Percentiles rank a stretch among this genome's conserved stretches.
Conservation (phyloP, 2,888 invertebrate genomes). For the Isotomurus palustris region DNA sequence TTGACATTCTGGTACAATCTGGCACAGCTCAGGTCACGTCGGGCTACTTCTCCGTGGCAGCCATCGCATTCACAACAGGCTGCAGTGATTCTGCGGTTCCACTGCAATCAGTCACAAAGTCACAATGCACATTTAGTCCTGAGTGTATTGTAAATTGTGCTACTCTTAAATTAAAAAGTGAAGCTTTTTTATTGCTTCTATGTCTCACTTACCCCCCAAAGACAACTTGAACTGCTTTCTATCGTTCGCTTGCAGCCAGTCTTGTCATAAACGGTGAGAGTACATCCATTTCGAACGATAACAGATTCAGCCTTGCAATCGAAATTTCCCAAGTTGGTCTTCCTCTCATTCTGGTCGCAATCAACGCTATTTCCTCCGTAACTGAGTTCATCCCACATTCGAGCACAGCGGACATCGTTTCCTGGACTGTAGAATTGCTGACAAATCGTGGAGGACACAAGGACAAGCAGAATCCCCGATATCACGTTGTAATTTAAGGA, state of each 20-base stretch:
- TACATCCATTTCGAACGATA: constrained; percentile 24
- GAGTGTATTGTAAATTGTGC: background rate
- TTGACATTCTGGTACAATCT: constrained; percentile 30
- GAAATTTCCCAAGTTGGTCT: constrained; percentile 25
- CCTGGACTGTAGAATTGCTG: constrained; percentile 29
- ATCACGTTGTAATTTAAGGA: too few relatives aligned
- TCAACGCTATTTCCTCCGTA: constrained; percentile 23
- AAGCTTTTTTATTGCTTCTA: background rate
- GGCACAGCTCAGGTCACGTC: constrained; percentile 24
- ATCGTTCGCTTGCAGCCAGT: constrained; percentile 21
- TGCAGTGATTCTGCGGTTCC: constrained; percentile 21
- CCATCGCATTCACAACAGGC: constrained; percentile 37
- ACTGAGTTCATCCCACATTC: constrained; percentile 29
- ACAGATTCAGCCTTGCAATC: constrained; percentile 34
- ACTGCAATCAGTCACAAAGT: constrained; percentile 1
- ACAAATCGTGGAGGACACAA: too few relatives aligned
- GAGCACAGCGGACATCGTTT: constrained; percentile 31
- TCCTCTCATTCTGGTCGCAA: constrained; percentile 31
- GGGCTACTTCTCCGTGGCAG: constrained; percentile 23
- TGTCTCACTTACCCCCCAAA: constrained; percentile 19
- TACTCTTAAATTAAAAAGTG: background rate
- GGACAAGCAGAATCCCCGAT: too few relatives aligned
- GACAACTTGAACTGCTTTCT: constrained; percentile 24
- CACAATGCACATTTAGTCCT: background rate
- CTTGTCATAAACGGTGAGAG: constrained; percentile 33